Conservation (phyloP, 2,113 vertebrate genomes). For the Hippocampus abdominalis region DNA sequence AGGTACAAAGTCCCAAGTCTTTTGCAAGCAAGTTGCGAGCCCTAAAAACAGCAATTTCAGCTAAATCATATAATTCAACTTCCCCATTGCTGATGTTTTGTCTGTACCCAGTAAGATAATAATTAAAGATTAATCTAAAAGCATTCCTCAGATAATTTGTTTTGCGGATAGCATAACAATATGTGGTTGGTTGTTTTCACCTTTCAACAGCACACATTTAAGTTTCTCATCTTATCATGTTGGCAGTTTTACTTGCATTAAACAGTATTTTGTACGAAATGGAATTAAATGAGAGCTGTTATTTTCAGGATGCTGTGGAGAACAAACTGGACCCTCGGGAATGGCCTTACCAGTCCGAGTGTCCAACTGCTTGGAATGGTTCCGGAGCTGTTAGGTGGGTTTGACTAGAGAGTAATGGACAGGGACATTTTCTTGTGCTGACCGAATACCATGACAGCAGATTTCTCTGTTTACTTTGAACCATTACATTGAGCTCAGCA, state of each 20-base stretch:
- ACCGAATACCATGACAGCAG: background rate
- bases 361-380: slow-evolving; percentile 89
- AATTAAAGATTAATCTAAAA: no score
- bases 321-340: slow-evolving; percentile 89
- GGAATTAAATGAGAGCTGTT: background rate
- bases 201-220: background rate
- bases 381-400: slow-evolving; percentile 87
- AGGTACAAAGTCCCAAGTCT: no score
- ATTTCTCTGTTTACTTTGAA: background rate
- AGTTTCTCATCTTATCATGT: background rate
- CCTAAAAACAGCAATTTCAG: no score
- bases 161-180: background rate
- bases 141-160: no score
- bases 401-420: background rate
- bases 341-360: slow-evolving; percentile 89
- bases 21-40: no score
- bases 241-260: background rate
- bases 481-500: background rate
- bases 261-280: background rate
- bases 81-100: no score
- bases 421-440: no score
- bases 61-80: no score
- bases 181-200: background rate
- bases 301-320: slow-evolving; percentile 80
- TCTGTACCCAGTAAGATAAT: no score